These are phyloP conservation scores for Pardalotus punctatus DNA, from an alignment of 2,113 vertebrate species.

Conservation along the genomic window DNA sequence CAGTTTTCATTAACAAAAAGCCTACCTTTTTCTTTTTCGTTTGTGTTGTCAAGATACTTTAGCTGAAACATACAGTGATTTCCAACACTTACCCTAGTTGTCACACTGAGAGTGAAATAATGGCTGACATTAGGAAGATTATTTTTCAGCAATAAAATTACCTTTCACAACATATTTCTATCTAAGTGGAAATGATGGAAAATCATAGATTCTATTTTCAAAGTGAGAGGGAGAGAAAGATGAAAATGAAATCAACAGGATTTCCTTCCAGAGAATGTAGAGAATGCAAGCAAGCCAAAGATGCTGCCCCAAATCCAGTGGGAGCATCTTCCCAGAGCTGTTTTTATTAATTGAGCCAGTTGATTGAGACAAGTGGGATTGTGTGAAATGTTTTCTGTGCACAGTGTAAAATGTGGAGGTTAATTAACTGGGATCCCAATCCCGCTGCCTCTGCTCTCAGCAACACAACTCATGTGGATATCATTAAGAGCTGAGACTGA, in stretches of 20 bases:
- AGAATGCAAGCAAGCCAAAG: neutral
- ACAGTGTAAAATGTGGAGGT: constrained; percentile 1
- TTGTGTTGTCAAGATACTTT: constrained; percentile 75
- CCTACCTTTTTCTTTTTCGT: constrained; percentile 65
- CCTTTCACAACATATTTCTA: constrained; percentile 75
- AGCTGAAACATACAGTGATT: constrained; percentile 69
- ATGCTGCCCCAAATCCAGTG: neutral
- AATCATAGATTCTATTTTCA: constrained; percentile 72
- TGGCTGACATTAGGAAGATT: constrained; percentile 74
- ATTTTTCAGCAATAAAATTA: constrained; percentile 73
- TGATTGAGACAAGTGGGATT: neutral
- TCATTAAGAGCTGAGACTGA: neutral
- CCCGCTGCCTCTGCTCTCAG: constrained; percentile 30
- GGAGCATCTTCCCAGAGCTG: neutral
- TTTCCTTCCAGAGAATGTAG: neutral
- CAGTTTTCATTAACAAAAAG: constrained; percentile 72
- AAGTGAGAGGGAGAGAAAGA: constrained; percentile 15
- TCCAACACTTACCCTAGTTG: constrained; percentile 72
- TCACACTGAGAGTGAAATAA: constrained; percentile 75
- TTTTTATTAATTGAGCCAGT: neutral
- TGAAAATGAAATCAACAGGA: constrained; percentile 52
- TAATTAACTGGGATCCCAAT: constrained; percentile 53
- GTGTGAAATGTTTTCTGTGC: constrained; percentile 22
- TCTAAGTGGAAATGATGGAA: constrained; percentile 71
- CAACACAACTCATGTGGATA: neutral